Conservation (phyloP, 1,140 invertebrate genomes). For the Drosophila asahinai region DNA sequence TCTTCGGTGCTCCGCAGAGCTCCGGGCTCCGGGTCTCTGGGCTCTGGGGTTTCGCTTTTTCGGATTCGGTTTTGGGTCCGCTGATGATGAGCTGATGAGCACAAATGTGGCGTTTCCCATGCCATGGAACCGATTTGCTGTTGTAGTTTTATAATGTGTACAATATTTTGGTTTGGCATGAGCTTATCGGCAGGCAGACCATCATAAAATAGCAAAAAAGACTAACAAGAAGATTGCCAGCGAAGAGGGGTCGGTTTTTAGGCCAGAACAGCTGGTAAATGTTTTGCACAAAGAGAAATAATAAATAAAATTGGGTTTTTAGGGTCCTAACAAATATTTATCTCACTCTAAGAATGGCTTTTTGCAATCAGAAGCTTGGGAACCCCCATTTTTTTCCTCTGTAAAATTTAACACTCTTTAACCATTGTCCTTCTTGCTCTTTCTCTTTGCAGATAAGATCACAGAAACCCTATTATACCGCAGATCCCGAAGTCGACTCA, state of each 20-base stretch:
- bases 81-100: slow-evolving; percentile 50
- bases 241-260: slow-evolving; percentile 18
- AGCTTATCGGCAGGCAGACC: slow-evolving; percentile 64
- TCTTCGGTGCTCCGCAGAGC: slow-evolving; percentile 29
- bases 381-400: slow-evolving; percentile 12
- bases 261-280: slow-evolving; percentile 39
- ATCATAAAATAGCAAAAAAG: slow-evolving; percentile 66
- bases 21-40: slow-evolving; percentile 1
- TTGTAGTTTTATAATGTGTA: slow-evolving; percentile 65
- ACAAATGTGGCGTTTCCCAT: slow-evolving; percentile 82
- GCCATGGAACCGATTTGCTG: slow-evolving; percentile 55
- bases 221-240: neutral
- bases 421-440: slow-evolving; percentile 26
- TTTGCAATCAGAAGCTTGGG: too few species aligned
- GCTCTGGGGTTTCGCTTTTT: slow-evolving; percentile 4
- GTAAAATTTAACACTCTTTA: slow-evolving; percentile 44
- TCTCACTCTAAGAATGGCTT: neutral
- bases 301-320: neutral
- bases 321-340: neutral
- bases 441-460: slow-evolving; percentile 96
- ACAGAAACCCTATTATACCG: slow-evolving; percentile 99
- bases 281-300: slow-evolving; percentile 13
- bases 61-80: slow-evolving; percentile 19
- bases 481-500: slow-evolving; percentile 98
- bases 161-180: slow-evolving; percentile 52